A percentile compares a stretch with the other conserved stretches of the same genome.
These are phyloP conservation scores for Pentamera pediparva DNA, from an alignment of 53 echinoderm and acorn worm genomes.

Conservation along the genomic window DNA sequence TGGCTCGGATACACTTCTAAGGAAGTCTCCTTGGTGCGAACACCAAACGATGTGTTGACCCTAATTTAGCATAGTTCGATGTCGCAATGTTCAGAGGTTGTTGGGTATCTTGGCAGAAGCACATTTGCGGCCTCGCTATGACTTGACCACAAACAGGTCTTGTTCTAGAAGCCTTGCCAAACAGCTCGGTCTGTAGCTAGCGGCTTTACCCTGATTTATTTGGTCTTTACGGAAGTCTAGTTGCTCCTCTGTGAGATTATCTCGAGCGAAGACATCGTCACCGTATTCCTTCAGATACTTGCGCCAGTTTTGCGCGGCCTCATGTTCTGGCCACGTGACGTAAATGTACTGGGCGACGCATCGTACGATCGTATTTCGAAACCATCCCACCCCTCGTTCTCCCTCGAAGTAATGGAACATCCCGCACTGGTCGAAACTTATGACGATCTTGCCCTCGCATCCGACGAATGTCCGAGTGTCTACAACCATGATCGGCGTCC, in stretches of 20 bases:
- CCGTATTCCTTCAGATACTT: constrained; percentile 7
- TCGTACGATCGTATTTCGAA: constrained; percentile 2
- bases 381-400: constrained; percentile 16
- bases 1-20: too few relatives aligned
- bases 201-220: background rate
- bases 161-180: background rate
- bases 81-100: too few relatives aligned
- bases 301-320: constrained; percentile 13
- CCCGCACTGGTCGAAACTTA: constrained; percentile 7
- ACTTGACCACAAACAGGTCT: constrained; percentile 3
- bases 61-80: too few relatives aligned
- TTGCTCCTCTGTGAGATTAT: constrained; percentile 2
- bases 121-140: background rate
- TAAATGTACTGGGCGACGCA: constrained; percentile 26
- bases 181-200: constrained; percentile 8
- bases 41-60: too few relatives aligned
- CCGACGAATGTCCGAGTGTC: constrained; percentile 14
- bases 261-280: constrained; percentile 3
- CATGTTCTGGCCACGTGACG: constrained; percentile 19
- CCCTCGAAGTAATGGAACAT: constrained; percentile 17
- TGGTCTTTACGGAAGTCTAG: constrained; percentile 10
- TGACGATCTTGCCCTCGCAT: constrained; percentile 15
- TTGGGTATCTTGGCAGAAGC: too few relatives aligned
- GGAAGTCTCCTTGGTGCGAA: too few relatives aligned
- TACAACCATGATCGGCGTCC: background rate